A percentile compares a stretch with the other conserved stretches of the same genome.
Conservation (phyloP, 2,113 vertebrate species). For the Bujurquina vittata region DNA sequence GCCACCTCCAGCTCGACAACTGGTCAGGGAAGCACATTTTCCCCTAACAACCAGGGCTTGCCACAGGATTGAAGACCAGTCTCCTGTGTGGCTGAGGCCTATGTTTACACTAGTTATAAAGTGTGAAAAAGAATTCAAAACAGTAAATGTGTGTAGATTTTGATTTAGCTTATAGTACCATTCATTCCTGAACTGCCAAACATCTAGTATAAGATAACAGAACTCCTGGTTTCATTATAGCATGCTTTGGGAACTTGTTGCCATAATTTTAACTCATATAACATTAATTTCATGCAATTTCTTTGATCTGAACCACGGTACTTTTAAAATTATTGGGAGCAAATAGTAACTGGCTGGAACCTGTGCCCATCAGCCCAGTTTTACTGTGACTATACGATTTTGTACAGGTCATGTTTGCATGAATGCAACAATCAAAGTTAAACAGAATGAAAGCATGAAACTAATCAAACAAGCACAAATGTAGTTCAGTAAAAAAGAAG, state of each 20-base stretch:
- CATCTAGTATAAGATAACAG: background rate
- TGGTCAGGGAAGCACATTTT: background rate
- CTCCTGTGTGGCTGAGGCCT: background rate
- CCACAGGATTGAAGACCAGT: background rate
- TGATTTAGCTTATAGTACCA: background rate
- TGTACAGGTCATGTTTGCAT: background rate
- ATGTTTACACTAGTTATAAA: background rate
- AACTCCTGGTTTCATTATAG: background rate
- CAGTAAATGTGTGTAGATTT: background rate
- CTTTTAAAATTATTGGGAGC: background rate
- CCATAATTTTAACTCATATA: background rate
- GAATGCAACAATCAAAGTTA: background rate
- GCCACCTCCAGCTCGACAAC: background rate
- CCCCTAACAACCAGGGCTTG: too few species aligned
- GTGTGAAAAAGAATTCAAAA: background rate
- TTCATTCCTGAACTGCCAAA: background rate
- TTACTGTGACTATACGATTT: background rate
- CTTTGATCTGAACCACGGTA: background rate
- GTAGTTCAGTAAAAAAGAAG: slow-evolving; percentile 26
- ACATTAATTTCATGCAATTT: background rate
- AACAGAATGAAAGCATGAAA: background rate
- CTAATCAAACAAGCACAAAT: background rate
- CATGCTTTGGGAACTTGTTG: background rate
- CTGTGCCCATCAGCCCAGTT: background rate
- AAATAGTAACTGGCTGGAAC: too few species aligned